phyloP scores from a whole-genome alignment of 1,140 invertebrate genomes.

The Pteromalus puparum region DNA sequence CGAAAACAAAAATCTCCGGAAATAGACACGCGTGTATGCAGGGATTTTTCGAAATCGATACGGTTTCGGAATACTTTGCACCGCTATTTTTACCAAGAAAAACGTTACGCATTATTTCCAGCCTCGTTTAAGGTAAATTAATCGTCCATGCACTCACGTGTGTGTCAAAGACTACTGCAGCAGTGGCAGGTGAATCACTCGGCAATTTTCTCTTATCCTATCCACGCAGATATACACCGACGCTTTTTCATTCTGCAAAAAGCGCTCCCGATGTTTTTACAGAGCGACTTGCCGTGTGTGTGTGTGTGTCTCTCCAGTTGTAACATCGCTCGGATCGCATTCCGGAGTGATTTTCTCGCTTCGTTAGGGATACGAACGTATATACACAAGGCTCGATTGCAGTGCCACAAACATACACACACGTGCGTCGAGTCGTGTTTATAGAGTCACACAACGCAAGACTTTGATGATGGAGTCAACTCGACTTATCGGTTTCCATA shows the following conservation, averaged over 20 bases:
- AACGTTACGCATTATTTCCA: too few relatives aligned
- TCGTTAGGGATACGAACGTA: not conserved
- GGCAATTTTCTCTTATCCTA: conserved; percentile 1
- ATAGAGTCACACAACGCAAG: not conserved
- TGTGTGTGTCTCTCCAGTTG: not conserved
- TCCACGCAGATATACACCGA: not conserved
- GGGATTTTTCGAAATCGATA: too few relatives aligned
- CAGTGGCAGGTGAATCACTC: not conserved
- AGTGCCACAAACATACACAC: not conserved
- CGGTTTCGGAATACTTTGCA: too few relatives aligned
- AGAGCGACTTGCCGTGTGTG: too few relatives aligned
- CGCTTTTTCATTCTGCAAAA: conserved; percentile 1
- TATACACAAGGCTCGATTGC: not conserved
- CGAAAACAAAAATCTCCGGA: too few relatives aligned
- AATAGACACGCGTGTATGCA: too few relatives aligned
- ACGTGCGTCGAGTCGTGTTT: too few relatives aligned
- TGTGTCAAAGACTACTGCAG: too few relatives aligned
- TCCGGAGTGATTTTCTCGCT: conserved; percentile 44
- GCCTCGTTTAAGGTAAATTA: too few relatives aligned
- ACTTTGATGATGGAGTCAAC: not conserved
- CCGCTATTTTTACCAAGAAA: too few relatives aligned
- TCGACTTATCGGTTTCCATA: not conserved
- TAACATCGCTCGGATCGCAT: conserved; percentile 27
- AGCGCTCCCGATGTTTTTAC: not conserved
- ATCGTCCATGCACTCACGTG: too few relatives aligned